Evolutionary conservation across 1,140 invertebrate genomes (phyloP).

Genomic region (Drosophila pruinosa): DNA sequence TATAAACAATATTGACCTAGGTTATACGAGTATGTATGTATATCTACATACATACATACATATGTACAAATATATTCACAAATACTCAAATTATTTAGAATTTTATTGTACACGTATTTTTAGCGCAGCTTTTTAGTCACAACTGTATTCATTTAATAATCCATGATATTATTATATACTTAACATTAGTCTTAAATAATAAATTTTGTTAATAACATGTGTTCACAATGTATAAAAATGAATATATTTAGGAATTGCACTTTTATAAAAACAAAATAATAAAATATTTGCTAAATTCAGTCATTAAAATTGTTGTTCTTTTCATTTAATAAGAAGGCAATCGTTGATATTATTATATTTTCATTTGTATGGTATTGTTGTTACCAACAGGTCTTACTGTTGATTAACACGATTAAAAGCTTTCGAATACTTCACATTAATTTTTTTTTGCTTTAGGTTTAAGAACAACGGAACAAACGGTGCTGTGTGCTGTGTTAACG

Average conservation of each 20-base stretch:
- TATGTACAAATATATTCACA: conserved; percentile 1
- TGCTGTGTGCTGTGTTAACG: conserved; percentile 41
- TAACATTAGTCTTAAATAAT: no score
- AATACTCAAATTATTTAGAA: background rate
- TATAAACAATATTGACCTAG: conserved; percentile 83
- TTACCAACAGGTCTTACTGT: conserved; percentile 15
- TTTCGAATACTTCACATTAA: conserved; percentile 43
- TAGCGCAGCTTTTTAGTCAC: conserved; percentile 1
- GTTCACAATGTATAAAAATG: no score
- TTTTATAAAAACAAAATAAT: no score
- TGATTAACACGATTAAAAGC: conserved; percentile 28
- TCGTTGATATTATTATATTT: conserved; percentile 8
- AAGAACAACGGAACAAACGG: conserved; percentile 25
- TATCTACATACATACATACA: conserved; percentile 5
- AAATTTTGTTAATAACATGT: no score
- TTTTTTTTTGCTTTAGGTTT: conserved; percentile 7
- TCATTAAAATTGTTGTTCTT: conserved; percentile 4
- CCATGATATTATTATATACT: no score
- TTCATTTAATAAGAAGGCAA: conserved; percentile 37
- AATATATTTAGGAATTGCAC: no score
- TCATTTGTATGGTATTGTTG: background rate
- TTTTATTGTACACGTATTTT: conserved; percentile 19
- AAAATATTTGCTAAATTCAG: no score
- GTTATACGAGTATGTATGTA: conserved; percentile 65
- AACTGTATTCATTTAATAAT: conserved; percentile 16